Conservation (phyloP, 2,797 vertebrate genomes). For the Falco novaeseelandiae region DNA sequence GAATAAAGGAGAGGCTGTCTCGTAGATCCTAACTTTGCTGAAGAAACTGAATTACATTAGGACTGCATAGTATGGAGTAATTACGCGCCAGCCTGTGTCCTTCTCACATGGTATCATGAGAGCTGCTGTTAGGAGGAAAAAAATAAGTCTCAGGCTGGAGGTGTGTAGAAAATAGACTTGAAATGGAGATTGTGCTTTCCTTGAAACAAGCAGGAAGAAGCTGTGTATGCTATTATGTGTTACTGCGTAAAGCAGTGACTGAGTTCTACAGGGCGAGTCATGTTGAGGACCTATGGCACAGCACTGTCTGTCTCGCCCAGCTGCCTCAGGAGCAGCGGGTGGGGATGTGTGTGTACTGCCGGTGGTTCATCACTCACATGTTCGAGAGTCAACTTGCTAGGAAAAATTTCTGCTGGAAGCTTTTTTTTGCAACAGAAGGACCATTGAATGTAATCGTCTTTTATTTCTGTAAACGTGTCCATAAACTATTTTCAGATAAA, state of each 20-base stretch:
- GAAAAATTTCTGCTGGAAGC: background rate
- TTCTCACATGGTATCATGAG: background rate
- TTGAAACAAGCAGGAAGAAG: background rate
- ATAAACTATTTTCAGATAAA: background rate
- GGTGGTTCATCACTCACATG: background rate
- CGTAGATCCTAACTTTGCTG: background rate
- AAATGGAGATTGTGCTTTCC: background rate
- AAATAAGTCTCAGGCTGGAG: background rate
- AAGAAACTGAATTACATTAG: background rate
- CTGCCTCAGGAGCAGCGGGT: background rate
- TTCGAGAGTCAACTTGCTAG: background rate
- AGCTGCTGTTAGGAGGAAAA: background rate
- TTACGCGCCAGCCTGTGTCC: background rate
- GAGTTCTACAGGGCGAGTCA: background rate
- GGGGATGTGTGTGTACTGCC: background rate
- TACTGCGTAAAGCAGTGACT: background rate
- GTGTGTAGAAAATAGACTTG: background rate
- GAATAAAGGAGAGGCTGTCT: background rate
- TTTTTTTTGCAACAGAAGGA: background rate
- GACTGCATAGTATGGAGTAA: background rate
- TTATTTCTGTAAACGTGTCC: background rate
- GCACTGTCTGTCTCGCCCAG: fast-evolving
- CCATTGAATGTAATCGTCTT: background rate
- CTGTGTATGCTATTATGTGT: fast-evolving
- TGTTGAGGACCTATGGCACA: background rate